Evolutionary conservation across 64 coral and sea anemone genomes (phyloP), one percentile per base, ranked within the genome.

Genomic region (Stichodactyla mertensii): DNA sequence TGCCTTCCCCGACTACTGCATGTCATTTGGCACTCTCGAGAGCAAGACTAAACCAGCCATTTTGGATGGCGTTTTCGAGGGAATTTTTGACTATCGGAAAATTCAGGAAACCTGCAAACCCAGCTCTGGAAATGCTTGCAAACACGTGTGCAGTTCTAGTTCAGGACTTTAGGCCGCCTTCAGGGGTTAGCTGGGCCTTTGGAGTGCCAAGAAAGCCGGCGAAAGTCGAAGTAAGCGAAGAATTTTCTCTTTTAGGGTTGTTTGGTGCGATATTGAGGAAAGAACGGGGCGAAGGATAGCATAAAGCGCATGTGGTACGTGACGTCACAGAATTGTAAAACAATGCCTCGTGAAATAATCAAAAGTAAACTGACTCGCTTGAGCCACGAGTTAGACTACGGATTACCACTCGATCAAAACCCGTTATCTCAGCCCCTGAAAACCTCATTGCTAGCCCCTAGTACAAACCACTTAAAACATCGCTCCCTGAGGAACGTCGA

Each of bases 261-360:
- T 95, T 95, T 95, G 91, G 86, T 95, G 88, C 93, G 97, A 99
- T 99, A 99, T 99, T 99, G 97, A 95, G 97, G 93, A 98, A 99
- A 94, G 93, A 99, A 99, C 83, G 93, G 97, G 97, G 93, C 93
- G 93, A 99, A 99, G 97, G 97, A 99, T 95, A 99, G 97, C 97
- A 99, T 99, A 99, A 99, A 95, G 97, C 97, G 97, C 97, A 99
- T 99, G 97, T 99, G 97, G 97, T 99, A 99, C 88, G 97, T 99
- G 97, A 99, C 93, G 97, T 99, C 97, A 99, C 93, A 92, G 92
- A 95, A 99, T 99, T 99, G 97, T 99, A 99, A 99, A 99, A 99
- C 97, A 99, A 99, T 99, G 97, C 97, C 97, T 94, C 93, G 94
- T 97, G 94, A 97, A 97, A 97, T 97, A 97, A 97, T 97, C 94